Conservation (phyloP, 2,888 invertebrate genomes). For the Drosophila nr. fundita region DNA sequence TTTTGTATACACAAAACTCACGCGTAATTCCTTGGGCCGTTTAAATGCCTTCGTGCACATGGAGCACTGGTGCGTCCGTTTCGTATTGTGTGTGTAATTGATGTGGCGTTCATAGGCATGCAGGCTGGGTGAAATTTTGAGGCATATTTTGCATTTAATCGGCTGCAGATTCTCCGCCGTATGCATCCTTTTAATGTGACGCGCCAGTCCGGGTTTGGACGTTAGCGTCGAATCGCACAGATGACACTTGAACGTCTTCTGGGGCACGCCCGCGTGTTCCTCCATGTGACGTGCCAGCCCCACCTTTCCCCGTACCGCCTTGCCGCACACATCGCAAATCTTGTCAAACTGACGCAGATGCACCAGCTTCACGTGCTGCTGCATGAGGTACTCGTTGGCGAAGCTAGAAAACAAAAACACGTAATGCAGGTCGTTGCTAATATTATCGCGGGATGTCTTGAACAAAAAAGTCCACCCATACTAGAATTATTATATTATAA, state of each 20-base stretch:
- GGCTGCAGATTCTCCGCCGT: conserved; percentile 74
- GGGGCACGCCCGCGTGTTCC: conserved; percentile 78
- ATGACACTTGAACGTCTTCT: conserved; percentile 75
- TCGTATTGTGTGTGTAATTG: conserved; percentile 78
- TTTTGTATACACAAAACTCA: conserved; percentile 36
- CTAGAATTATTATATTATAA: not conserved
- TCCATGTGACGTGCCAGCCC: conserved; percentile 79
- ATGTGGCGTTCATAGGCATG: conserved; percentile 80
- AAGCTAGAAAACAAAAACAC: conserved; percentile 74
- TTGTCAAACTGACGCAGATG: conserved; percentile 81
- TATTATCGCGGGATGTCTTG: not conserved
- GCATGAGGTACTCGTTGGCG: conserved; percentile 75
- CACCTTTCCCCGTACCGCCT: conserved; percentile 76
- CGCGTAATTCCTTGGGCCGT: conserved; percentile 73
- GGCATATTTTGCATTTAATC: conserved; percentile 78
- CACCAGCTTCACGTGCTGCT: conserved; percentile 78
- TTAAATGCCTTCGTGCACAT: conserved; percentile 84
- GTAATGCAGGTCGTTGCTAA: not conserved
- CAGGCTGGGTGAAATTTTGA: conserved; percentile 77
- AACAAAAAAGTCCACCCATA: not conserved
- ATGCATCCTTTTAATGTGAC: conserved; percentile 82
- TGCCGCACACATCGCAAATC: conserved; percentile 83
- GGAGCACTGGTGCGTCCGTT: conserved; percentile 79
- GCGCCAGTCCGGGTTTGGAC: conserved; percentile 78
- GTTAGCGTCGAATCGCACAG: conserved; percentile 77